These are phyloP conservation scores for Caenorhabditis briggsae DNA, from an alignment of 1,140 invertebrate genomes.

Conservation along the genomic window DNA sequence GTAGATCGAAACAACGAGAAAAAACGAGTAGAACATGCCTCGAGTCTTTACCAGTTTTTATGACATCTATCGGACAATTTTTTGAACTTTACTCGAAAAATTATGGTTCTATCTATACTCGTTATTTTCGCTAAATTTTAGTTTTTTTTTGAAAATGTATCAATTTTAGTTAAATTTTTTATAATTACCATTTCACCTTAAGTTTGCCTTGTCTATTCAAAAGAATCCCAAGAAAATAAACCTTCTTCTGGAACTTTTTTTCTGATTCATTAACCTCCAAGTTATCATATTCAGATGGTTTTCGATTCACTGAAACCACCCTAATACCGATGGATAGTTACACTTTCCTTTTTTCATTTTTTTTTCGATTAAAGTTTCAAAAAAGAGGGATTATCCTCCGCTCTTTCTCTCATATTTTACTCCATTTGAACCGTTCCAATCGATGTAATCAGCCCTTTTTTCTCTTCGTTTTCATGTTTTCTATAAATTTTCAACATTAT, in stretches of 20 bases:
- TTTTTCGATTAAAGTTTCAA: conserved; percentile 50
- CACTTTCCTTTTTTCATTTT: conserved; percentile 13
- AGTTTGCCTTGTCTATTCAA: no score
- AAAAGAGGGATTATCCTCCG: conserved; percentile 26
- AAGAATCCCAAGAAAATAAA: no score
- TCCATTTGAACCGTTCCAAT: conserved; percentile 29
- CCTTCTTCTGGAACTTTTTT: no score
- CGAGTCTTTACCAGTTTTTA: conserved; percentile 30
- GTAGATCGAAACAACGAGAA: conserved; percentile 49
- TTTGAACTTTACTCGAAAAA: conserved; percentile 13
- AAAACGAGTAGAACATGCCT: neutral
- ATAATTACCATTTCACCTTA: no score
- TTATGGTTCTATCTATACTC: neutral
- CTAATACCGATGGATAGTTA: neutral
- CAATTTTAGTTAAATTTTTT: no score
- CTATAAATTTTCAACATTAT: conserved; percentile 30
- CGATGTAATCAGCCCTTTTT: conserved; percentile 21
- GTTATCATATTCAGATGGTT: no score
- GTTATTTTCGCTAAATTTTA: neutral
- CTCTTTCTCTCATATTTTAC: conserved; percentile 8
- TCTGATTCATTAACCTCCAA: no score
- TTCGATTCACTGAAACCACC: neutral
- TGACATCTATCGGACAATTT: conserved; percentile 26
- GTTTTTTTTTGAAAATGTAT: no score
- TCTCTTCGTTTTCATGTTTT: neutral